Evolutionary conservation across 2,888 invertebrate species (phyloP).

Genomic region (Esperia sulphurella): DNA sequence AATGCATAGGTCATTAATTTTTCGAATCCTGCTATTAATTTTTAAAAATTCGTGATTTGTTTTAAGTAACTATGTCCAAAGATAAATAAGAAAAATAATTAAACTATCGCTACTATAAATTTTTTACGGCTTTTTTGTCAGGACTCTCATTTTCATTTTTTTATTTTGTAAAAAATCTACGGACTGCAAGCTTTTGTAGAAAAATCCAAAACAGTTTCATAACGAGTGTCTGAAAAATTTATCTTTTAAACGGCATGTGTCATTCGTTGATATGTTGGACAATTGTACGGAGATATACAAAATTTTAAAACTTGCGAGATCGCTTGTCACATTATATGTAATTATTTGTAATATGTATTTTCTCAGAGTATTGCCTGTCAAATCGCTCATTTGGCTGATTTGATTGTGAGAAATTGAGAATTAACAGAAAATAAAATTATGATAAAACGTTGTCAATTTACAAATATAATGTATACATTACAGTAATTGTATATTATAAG

Average conservation of each 20-base stretch:
- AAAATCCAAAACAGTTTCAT: constrained; percentile 4
- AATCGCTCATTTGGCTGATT: constrained; percentile 15
- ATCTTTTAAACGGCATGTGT: constrained; percentile 25
- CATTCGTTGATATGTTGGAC: constrained; percentile 67
- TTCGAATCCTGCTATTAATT: no score
- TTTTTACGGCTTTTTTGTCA: no score
- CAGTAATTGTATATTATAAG: constrained; percentile 1
- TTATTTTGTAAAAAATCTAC: constrained; percentile 5
- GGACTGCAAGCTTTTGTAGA: neutral
- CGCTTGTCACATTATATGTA: constrained; percentile 35
- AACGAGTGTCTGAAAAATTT: neutral
- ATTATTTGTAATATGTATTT: no score
- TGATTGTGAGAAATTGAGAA: constrained; percentile 14
- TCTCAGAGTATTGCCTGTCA: constrained; percentile 14
- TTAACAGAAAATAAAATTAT: no score
- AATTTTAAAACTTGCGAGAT: constrained; percentile 42
- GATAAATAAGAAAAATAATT: no score
- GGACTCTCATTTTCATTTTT: neutral
- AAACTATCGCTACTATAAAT: no score
- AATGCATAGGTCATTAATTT: no score
- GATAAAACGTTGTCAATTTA: no score
- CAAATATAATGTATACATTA: no score
- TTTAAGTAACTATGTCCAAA: no score
- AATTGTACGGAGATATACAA: constrained; percentile 40
- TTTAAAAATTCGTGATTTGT: no score